Conservation (phyloP, 2,113 vertebrate species). For the Electrona antarctica region DNA sequence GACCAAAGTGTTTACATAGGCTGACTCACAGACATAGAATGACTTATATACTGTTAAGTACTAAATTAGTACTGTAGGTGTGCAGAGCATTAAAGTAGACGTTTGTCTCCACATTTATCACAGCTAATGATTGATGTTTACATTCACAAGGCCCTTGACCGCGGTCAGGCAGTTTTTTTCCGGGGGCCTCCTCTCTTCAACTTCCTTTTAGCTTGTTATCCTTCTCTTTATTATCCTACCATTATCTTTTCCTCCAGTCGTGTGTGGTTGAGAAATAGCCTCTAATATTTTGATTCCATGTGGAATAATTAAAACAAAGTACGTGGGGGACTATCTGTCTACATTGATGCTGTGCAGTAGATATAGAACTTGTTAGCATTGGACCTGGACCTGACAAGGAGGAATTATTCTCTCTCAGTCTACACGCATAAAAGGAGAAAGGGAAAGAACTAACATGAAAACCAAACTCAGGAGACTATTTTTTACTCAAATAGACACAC, state of each 20-base stretch:
- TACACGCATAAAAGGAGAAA: too few species aligned
- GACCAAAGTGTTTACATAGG: conserved; percentile 15
- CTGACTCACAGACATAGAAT: conserved; percentile 1
- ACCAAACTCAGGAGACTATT: too few species aligned
- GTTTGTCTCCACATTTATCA: conserved; percentile 9
- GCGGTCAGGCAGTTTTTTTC: not conserved
- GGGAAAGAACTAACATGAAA: too few species aligned
- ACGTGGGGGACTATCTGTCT: not conserved
- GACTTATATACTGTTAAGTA: not conserved
- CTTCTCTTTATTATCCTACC: not conserved
- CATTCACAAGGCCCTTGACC: not conserved
- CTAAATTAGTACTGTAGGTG: conserved; percentile 20
- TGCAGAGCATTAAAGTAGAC: conserved; percentile 25
- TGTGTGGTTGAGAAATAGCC: too few species aligned
- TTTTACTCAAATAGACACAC: too few species aligned
- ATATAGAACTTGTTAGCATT: conserved; percentile 6
- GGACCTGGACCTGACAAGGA: not conserved
- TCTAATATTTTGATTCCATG: not conserved
- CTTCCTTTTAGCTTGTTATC: not conserved
- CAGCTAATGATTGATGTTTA: conserved; percentile 7
- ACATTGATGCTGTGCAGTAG: not conserved
- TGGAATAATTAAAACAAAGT: conserved; percentile 9
- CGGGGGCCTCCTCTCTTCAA: not conserved
- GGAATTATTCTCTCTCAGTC: not conserved
- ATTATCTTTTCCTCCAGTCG: not conserved